Conservation (phyloP, 2,888 invertebrate species). For the Platypus cylindrus region DNA sequence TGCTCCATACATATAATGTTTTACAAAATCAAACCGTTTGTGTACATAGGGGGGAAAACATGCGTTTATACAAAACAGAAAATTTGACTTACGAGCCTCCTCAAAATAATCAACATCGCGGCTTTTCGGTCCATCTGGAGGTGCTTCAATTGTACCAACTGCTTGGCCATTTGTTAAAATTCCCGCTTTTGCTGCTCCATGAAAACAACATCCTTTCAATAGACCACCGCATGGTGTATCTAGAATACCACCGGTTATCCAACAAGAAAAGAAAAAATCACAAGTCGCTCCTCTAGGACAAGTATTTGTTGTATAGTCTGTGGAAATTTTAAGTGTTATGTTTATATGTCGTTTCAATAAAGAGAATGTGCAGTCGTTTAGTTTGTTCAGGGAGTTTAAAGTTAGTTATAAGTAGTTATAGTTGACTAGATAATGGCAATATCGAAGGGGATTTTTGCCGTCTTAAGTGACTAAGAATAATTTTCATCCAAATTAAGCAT, state of each 20-base stretch:
- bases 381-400: too few species aligned
- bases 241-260: conserved; percentile 78
- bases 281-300: conserved; percentile 68
- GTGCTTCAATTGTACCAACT: conserved; percentile 46
- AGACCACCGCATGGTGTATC: conserved; percentile 67
- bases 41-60: neutral
- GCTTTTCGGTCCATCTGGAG: conserved; percentile 43
- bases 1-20: too few species aligned
- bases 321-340: too few species aligned
- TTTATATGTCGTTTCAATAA: too few species aligned
- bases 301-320: too few species aligned
- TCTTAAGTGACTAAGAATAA: too few species aligned
- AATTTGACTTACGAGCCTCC: conserved; percentile 29
- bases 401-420: too few species aligned
- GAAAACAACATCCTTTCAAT: conserved; percentile 77
- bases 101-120: conserved; percentile 42
- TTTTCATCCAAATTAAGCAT: too few species aligned
- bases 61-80: conserved; percentile 2
- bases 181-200: conserved; percentile 42
- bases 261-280: conserved; percentile 85
- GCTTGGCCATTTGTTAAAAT: conserved; percentile 49
- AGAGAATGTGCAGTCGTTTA: too few species aligned
- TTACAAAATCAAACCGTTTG: too few species aligned
- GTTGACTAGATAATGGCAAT: too few species aligned
- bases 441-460: too few species aligned